Evolutionary conservation across 2,797 vertebrate genomes (phyloP), one percentile per base, ranked within the genome.

Genomic region (Cryptoblepharus egeriae): DNA sequence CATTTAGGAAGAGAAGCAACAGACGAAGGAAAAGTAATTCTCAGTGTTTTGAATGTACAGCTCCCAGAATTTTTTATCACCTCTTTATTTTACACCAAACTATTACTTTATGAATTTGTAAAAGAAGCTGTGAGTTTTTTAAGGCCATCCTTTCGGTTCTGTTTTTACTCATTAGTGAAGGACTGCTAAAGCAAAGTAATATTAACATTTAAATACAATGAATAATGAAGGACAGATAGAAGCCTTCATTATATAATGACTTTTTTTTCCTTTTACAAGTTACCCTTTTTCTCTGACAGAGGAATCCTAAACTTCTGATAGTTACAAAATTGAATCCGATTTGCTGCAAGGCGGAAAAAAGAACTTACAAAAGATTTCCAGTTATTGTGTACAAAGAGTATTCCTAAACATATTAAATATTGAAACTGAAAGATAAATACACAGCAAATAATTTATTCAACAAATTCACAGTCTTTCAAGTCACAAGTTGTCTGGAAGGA

Each of bases 191-290:
- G 55, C 75, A 74, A 74, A 82, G 42, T 49, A 75, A 45, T 64
- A 52, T 77, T 72, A 82, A 73, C 64, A 75, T 75, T 75, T 82
- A 78, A 84, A 75, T 49, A 75, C 37, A 81, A 72, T 72, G 75
- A 65, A 55, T 80, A 85, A 75, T 68, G 68, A 39, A 75, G 57
- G 55, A 84, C 11, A 69, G 74, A 68, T 55, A 32, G 72, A 70
- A 73, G 28, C 45, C n/a, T 63, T 72, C 58, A 58, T 84, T 79
- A 67, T 78, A 61, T 24, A 73, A 81, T 77, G 28, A 37, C 32
- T 73, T 73, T 63, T 72, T 68, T 52, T 78, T 60, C 9, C 39
- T 4, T 42, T 57, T 39, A 58, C 58, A 72, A 58, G 35, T 10
- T 71, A 24, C 26, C 55, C 73, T n/a, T 82, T 75, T 60, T 20